Evolutionary conservation across 1,140 invertebrate genomes (phyloP).

Genomic region (Nomia melanderi): DNA sequence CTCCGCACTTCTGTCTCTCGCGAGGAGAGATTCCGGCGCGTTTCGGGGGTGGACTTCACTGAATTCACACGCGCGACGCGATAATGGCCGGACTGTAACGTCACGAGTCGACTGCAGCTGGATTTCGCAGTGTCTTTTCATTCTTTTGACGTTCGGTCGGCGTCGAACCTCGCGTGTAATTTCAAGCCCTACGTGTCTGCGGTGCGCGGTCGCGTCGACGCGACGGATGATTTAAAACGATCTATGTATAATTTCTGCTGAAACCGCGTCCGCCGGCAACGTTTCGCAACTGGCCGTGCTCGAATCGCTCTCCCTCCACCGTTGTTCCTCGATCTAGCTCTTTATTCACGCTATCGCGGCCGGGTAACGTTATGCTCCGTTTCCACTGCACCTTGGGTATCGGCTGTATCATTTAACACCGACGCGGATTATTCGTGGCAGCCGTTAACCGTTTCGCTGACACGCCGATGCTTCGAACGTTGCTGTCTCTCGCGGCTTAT

Average conservation of each 20-base stretch:
- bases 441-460: no score
- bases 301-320: background rate
- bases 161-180: slow-evolving; percentile 40
- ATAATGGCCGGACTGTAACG: no score
- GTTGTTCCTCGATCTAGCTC: background rate
- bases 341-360: background rate
- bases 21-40: no score
- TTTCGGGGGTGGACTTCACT: no score
- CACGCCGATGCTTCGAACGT: no score
- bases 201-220: slow-evolving; percentile 6
- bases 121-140: no score
- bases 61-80: no score
- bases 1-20: no score
- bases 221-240: slow-evolving; percentile 6
- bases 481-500: no score
- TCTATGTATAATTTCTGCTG: slow-evolving; percentile 16
- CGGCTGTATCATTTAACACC: background rate
- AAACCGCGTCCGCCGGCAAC: background rate
- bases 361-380: background rate
- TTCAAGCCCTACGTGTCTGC: slow-evolving; percentile 31
- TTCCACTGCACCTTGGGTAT: background rate
- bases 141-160: no score
- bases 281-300: background rate
- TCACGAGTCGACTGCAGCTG: no score
- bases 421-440: no score